A percentile compares a stretch with the other conserved stretches of the same genome.
These are phyloP conservation scores for Drosophila yooni DNA, from an alignment of 2,888 invertebrate species.

Conservation along the genomic window DNA sequence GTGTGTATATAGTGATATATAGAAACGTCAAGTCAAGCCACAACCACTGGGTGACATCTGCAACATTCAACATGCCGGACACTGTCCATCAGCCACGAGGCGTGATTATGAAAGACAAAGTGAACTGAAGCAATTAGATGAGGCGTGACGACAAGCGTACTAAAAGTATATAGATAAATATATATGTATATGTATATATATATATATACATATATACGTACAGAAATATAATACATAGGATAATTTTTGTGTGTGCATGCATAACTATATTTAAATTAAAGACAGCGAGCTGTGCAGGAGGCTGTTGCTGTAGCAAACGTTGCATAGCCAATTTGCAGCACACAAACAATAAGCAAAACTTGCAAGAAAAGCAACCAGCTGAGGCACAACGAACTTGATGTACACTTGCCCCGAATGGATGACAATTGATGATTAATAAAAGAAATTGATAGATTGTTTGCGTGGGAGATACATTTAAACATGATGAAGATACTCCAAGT, in stretches of 20 bases:
- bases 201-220: neutral
- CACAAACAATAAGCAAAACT: conserved; percentile 41
- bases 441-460: neutral
- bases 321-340: conserved; percentile 67
- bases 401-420: neutral
- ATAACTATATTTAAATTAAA: conserved; percentile 39
- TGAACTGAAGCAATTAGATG: conserved; percentile 50
- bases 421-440: too few relatives aligned
- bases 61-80: conserved; percentile 42
- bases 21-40: conserved; percentile 43
- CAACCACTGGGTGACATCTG: conserved; percentile 23
- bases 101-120: conserved; percentile 45
- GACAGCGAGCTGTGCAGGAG: conserved; percentile 28
- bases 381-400: neutral
- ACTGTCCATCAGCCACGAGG: conserved; percentile 57
- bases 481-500: neutral
- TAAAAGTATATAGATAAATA: neutral
- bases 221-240: conserved; percentile 2
- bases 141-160: conserved; percentile 56
- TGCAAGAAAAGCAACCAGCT: neutral
- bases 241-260: neutral
- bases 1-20: conserved; percentile 5
- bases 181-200: neutral
- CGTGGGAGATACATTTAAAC: neutral
- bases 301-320: conserved; percentile 40